These are phyloP conservation scores for Anoplopoma fimbria DNA, from an alignment of 2,113 vertebrate species.

Conservation along the genomic window DNA sequence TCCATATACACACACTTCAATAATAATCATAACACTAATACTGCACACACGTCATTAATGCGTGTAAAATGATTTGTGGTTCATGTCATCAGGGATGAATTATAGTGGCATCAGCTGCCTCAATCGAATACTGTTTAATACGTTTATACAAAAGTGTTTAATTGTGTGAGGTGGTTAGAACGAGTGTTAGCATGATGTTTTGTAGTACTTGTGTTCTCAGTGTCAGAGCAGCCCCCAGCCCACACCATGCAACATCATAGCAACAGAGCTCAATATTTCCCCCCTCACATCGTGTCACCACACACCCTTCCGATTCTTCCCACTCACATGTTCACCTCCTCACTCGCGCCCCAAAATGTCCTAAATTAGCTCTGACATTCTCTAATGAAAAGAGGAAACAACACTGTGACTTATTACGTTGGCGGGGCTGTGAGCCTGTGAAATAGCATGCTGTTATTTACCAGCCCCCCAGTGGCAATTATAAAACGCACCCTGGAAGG, in stretches of 20 bases:
- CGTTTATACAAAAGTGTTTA: neutral
- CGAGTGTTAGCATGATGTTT: constrained; percentile 7
- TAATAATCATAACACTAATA: constrained; percentile 21
- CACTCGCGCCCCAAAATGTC: constrained; percentile 51
- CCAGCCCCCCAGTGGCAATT: constrained; percentile 72
- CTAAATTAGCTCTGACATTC: constrained; percentile 80
- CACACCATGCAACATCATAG: constrained; percentile 14
- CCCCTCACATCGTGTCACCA: constrained; percentile 26
- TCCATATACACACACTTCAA: constrained; percentile 9
- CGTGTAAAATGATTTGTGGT: constrained; percentile 43
- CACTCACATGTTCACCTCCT: constrained; percentile 39
- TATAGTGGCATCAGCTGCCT: constrained; percentile 34
- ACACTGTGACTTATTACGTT: constrained; percentile 49
- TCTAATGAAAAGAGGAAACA: constrained; percentile 71
- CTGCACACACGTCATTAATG: constrained; percentile 31
- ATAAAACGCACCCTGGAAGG: constrained; percentile 47
- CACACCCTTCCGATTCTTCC: constrained; percentile 30
- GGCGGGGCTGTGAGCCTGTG: constrained; percentile 32
- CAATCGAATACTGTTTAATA: constrained; percentile 1
- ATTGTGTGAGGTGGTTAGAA: neutral
- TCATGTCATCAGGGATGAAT: constrained; percentile 37
- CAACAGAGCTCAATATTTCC: constrained; percentile 47
- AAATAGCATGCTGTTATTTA: constrained; percentile 75
- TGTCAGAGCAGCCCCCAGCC: constrained; percentile 27
- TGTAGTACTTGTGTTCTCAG: constrained; percentile 46